phyloP scores from a whole-genome alignment of 2,797 vertebrate genomes.

The Parotocinclus haroldoi region DNA sequence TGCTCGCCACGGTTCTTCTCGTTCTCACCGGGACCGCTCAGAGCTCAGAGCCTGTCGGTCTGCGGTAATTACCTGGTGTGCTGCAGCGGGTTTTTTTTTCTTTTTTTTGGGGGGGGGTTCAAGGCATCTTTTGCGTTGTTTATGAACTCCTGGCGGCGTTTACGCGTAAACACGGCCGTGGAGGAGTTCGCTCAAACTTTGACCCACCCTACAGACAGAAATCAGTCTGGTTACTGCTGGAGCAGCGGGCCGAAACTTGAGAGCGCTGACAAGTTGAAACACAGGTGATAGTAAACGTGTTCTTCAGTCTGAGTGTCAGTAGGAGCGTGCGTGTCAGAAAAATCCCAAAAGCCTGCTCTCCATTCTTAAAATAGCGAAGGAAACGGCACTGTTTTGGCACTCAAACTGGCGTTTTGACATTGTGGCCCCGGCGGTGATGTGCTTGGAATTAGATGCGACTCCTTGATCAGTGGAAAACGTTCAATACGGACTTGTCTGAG shows the following conservation, averaged over 20 bases:
- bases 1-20: slow-evolving; percentile 60
- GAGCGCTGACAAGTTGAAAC: slow-evolving; percentile 57
- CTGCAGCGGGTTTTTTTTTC: slow-evolving; percentile 59
- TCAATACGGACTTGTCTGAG: no score
- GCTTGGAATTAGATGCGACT: no score
- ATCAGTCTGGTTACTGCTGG: slow-evolving; percentile 50
- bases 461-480: no score
- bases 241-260: slow-evolving; percentile 52
- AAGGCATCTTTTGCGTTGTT: slow-evolving; percentile 58
- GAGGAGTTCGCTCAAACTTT: slow-evolving; percentile 55
- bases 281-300: slow-evolving; percentile 35
- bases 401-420: no score
- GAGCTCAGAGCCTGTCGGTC: slow-evolving; percentile 71
- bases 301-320: slow-evolving; percentile 2
- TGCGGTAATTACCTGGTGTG: slow-evolving; percentile 65
- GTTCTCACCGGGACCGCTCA: slow-evolving; percentile 65
- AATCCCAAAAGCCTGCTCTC: no score
- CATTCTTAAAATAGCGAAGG: no score
- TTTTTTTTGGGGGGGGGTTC: slow-evolving; percentile 58
- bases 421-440: no score
- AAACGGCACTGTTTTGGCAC: no score
- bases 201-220: slow-evolving; percentile 54
- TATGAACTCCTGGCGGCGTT: slow-evolving; percentile 52
- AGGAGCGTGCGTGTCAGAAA: background rate
- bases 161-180: slow-evolving; percentile 48